phyloP scores from a whole-genome alignment of 2,113 vertebrate species.

The Sialia sialis region DNA sequence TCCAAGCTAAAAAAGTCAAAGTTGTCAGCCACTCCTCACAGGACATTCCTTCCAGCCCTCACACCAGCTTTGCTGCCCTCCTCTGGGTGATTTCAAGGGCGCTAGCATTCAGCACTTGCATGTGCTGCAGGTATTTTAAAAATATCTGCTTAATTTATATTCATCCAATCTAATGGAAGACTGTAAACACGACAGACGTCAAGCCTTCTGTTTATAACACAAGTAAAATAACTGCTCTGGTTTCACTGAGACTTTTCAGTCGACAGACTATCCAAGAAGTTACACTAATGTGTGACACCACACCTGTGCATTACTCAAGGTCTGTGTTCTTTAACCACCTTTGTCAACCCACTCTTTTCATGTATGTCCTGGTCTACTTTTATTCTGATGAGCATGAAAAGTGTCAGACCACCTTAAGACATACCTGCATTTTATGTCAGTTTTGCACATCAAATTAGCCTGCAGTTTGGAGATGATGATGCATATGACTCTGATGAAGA shows the following conservation, averaged over 20 bases:
- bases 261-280: background rate
- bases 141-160: background rate
- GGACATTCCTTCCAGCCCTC: background rate
- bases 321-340: background rate
- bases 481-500: conserved; percentile 87
- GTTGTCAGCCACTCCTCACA: background rate
- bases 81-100: background rate
- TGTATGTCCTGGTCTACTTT: background rate
- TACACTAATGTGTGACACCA: background rate
- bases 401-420: background rate
- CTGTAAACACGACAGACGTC: background rate
- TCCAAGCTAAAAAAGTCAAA: background rate
- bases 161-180: background rate
- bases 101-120: background rate
- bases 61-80: background rate
- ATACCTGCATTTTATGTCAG: conserved; percentile 89
- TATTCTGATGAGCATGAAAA: background rate
- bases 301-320: background rate
- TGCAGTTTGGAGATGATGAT: conserved; percentile 87
- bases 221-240: background rate
- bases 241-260: background rate
- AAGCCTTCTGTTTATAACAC: background rate
- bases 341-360: background rate
- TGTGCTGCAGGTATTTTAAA: background rate
- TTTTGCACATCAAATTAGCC: conserved; percentile 87